These are phyloP conservation scores for Pseudolycoriella hygida DNA, from an alignment of 2,888 invertebrate species.

Conservation along the genomic window DNA sequence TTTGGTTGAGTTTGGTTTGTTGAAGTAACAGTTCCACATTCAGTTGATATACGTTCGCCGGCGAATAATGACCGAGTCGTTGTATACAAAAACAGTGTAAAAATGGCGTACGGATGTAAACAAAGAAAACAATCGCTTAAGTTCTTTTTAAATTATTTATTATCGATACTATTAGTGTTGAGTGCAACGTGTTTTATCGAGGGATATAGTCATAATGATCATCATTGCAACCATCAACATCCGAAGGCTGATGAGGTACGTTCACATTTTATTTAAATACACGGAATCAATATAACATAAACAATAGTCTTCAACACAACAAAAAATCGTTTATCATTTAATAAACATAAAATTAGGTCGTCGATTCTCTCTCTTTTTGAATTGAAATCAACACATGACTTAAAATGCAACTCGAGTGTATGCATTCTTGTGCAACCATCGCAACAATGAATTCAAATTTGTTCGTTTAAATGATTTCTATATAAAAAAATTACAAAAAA, in stretches of 20 bases:
- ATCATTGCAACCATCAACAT: slow-evolving; percentile 45
- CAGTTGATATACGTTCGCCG: neutral
- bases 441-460: too few relatives aligned
- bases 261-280: slow-evolving; percentile 9
- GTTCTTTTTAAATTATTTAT: neutral
- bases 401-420: too few relatives aligned
- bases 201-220: slow-evolving; percentile 10
- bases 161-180: neutral
- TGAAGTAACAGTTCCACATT: neutral
- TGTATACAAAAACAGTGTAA: neutral
- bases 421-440: too few relatives aligned
- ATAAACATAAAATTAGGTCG: too few relatives aligned
- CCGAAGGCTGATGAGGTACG: slow-evolving; percentile 50
- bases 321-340: too few relatives aligned
- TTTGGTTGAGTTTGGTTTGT: too few relatives aligned
- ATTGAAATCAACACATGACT: too few relatives aligned
- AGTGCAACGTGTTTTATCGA: neutral
- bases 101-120: slow-evolving; percentile 1
- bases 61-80: neutral
- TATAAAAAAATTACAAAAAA: too few relatives aligned
- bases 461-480: too few relatives aligned
- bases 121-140: neutral
- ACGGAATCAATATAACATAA: too few relatives aligned
- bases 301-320: too few relatives aligned
- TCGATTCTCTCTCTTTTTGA: too few relatives aligned